Conservation (phyloP, 2,113 vertebrate genomes). For the Delphinapterus leucas region DNA sequence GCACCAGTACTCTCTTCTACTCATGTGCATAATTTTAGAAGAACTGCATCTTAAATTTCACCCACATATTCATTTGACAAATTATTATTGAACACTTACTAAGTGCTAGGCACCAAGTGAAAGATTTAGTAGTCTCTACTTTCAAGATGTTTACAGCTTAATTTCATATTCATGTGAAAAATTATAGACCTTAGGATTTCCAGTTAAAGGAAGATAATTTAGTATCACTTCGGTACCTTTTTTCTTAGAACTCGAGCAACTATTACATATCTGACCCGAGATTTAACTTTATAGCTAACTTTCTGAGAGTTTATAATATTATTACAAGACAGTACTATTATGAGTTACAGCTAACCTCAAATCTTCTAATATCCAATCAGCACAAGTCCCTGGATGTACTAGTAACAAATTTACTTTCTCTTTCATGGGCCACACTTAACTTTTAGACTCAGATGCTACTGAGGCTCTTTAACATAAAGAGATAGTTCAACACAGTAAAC, state of each 20-base stretch:
- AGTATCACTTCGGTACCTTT: neutral
- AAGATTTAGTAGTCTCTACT: neutral
- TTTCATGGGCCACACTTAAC: neutral
- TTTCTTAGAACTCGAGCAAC: neutral
- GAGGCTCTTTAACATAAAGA: neutral
- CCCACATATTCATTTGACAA: neutral
- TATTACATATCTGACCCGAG: neutral
- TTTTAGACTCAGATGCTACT: neutral
- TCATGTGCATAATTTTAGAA: neutral
- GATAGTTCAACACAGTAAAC: neutral
- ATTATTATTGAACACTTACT: neutral
- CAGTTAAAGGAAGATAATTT: neutral
- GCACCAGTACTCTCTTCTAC: neutral
- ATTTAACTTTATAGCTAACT: neutral
- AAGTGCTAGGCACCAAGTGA: neutral
- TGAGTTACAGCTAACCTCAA: neutral
- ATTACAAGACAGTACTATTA: neutral
- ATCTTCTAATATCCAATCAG: neutral
- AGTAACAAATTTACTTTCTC: neutral
- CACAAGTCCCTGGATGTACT: neutral
- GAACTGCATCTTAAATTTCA: neutral
- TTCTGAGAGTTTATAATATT: neutral
- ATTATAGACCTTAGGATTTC: neutral
- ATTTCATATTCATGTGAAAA: neutral
- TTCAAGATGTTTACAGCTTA: neutral